Evolutionary conservation across 2,113 vertebrate species (phyloP), one percentile per base, ranked within the genome.

Genomic region (Miniopterus natalensis): DNA sequence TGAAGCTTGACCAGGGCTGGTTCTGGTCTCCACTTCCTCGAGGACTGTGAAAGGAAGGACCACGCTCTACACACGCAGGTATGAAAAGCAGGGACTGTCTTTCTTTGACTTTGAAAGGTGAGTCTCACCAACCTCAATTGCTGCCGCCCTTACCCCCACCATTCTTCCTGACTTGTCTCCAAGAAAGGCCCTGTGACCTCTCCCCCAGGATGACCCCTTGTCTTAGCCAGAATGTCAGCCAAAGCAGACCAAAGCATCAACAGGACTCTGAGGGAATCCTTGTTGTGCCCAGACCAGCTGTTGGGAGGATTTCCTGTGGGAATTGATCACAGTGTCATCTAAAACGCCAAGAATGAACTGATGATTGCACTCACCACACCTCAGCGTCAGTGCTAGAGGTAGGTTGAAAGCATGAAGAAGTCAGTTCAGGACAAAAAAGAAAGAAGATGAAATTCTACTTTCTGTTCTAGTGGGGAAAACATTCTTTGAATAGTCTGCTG

Each of bases 21-120:
- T 42, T 27, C 20, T 83, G 36, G 49, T 5, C 42, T 78, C 86
- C 29, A 42, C 23, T 47, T 83, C 31, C 47, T 66, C 47, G 53
- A 86, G 75, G 57, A 65, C 49, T 70, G 23, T 29, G 3, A 29
- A 6, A 20, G 15, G 47, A 84, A 92, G 51, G 40, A 63, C 23
- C 12, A 31, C 0, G 9, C 5, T 0, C 27, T 6, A n/a, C 6
- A 8, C 40, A 2, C 8, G 20, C 27, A 74, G 4, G 36, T 6
- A 20, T 0, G 12, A 61, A 45, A 55, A 0, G 8, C 20, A 53
- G 14, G 21, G 23, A 23, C 15, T 14, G 14, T 59, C 51, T 75
- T 42, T 75, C 73, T 91, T 77, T 63, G 53, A 73, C 14, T 57
- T 79, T 29, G 15, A 84, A 74, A 90, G 8, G 15, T 36, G 17